Evolutionary conservation across 2,113 vertebrate genomes (phyloP).

Genomic region (Nanorana parkeri): DNA sequence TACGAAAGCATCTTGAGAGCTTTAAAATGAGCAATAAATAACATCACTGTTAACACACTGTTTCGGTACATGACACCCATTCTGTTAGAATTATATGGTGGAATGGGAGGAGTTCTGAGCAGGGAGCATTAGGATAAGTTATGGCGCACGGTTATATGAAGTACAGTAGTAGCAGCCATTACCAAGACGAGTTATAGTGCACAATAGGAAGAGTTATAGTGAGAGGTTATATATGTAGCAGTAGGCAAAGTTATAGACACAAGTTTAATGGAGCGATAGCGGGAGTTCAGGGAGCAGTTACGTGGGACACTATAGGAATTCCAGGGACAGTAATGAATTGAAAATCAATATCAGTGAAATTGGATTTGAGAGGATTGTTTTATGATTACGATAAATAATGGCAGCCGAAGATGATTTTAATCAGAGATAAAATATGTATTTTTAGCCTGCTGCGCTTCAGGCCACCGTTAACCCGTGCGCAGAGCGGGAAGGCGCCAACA

Average conservation of each 20-base stretch:
- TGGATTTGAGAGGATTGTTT: conserved; percentile 53
- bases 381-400: conserved; percentile 49
- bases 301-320: conserved; percentile 31
- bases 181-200: background rate
- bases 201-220: conserved; percentile 18
- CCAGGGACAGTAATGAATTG: conserved; percentile 51
- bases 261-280: conserved; percentile 37
- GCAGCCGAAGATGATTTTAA: conserved; percentile 45
- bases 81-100: background rate
- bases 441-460: background rate
- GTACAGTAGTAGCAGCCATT: conserved; percentile 11
- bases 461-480: conserved; percentile 6
- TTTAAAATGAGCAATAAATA: conserved; percentile 27
- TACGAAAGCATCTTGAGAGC: conserved; percentile 15
- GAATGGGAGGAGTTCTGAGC: conserved; percentile 2
- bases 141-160: background rate
- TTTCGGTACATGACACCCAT: conserved; percentile 3
- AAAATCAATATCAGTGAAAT: conserved; percentile 53
- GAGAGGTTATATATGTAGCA: conserved; percentile 28
- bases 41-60: background rate
- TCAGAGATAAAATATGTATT: conserved; percentile 49
- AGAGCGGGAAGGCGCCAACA: background rate
- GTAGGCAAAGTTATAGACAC: background rate
- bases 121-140: conserved; percentile 15
- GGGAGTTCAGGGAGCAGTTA: conserved; percentile 33